Evolutionary conservation across 2,888 invertebrate species (phyloP).

Genomic region (Saturnia japonica): DNA sequence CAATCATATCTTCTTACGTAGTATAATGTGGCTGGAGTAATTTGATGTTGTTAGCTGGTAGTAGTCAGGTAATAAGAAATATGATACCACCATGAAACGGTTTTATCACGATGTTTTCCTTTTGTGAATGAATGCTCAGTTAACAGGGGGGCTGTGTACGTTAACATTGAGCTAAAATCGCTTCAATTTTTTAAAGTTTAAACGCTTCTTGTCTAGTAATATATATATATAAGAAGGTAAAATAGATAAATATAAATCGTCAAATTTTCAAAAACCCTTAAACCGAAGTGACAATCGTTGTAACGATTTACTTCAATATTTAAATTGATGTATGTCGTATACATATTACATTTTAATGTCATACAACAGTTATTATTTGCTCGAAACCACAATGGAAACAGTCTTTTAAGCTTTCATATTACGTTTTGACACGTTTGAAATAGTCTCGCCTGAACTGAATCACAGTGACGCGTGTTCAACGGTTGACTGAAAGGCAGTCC

Average conservation of each 20-base stretch:
- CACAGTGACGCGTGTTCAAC: conserved; percentile 67
- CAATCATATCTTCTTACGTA: too few species aligned
- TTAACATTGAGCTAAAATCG: too few species aligned
- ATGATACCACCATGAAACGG: background rate
- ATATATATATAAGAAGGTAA: too few species aligned
- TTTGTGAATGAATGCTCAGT: background rate
- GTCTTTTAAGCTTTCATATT: background rate
- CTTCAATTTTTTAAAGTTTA: background rate
- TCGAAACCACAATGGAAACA: background rate
- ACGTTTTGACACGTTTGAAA: background rate
- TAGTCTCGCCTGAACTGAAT: conserved; percentile 50
- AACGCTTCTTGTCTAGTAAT: background rate
- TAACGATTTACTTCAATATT: background rate
- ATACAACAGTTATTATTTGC: background rate
- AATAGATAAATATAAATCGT: background rate
- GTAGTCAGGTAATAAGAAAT: background rate
- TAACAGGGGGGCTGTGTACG: background rate
- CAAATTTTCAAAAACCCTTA: background rate
- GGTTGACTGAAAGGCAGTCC: conserved; percentile 50
- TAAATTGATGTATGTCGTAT: background rate
- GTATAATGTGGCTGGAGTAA: too few species aligned
- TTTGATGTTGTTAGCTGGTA: background rate
- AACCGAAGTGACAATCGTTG: background rate
- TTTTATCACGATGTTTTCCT: background rate
- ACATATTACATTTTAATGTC: background rate